Evolutionary conservation across 2,113 vertebrate species (phyloP).

Genomic region (Urocynchramus pylzowi): DNA sequence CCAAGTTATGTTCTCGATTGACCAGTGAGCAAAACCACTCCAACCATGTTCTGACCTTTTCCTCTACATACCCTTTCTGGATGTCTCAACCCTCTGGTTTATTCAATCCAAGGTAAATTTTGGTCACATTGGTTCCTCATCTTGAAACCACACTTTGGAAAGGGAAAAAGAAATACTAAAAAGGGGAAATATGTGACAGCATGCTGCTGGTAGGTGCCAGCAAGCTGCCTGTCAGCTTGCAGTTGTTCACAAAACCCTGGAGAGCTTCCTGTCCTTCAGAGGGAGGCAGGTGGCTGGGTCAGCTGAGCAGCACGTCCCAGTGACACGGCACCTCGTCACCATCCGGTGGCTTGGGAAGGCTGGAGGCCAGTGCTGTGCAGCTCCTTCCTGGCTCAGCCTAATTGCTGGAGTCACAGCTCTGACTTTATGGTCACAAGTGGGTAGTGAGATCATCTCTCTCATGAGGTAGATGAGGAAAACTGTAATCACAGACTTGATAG

Average conservation of each 20-base stretch:
- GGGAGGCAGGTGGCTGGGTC: not conserved
- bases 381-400: not conserved
- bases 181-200: not conserved
- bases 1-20: accelerated
- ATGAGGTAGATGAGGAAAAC: slow-evolving; percentile 15
- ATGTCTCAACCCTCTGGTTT: not conserved
- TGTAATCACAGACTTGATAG: slow-evolving; percentile 15
- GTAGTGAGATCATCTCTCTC: slow-evolving; percentile 33
- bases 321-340: not conserved
- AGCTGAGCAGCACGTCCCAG: not conserved
- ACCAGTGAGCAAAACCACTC: not conserved
- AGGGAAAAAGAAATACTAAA: not conserved
- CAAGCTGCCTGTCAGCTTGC: not conserved
- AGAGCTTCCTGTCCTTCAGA: not conserved
- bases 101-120: not conserved
- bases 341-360: not conserved
- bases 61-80: not conserved
- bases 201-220: not conserved
- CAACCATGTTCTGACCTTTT: not conserved
- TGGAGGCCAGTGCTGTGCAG: not conserved
- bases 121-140: not conserved
- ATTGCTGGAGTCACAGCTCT: slow-evolving; percentile 10
- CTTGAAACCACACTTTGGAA: not conserved
- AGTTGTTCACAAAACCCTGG: not conserved
- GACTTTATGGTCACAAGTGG: slow-evolving; percentile 34